Evolutionary conservation across 2,797 vertebrate genomes (phyloP), one percentile per base, ranked within the genome.

Genomic region (Pterois miles): DNA sequence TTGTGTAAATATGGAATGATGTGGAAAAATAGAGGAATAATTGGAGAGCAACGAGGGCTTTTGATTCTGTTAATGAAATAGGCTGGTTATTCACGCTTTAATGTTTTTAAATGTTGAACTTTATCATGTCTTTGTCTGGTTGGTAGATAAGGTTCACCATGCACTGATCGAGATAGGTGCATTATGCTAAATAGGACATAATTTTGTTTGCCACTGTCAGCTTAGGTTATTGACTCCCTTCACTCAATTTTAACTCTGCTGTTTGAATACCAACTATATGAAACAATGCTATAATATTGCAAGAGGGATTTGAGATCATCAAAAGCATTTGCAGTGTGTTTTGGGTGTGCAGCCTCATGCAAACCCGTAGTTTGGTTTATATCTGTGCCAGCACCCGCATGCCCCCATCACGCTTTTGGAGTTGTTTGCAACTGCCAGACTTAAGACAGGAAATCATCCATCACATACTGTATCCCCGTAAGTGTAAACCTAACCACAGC

Each of bases 1-100:
- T 89, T 92, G 86, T 90, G 81, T 92, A 92, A 93, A 92, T 94
- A 92, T 90, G 84, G 86, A 88, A 90, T 83, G 72, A 93, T 92
- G 90, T 93, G 91, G 91, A 90, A 92, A 94, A 93, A 88, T 89
- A 89, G 80, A 83, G 78, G 59, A 88, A 84, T 85, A 85, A 89
- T 92, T 92, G 86, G 76, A 80, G 36, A 59, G 80, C 76, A 86
- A 71, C 9, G 18, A 65, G n/a, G 54, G 8, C 0, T 58, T 77
- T 58, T 71, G 20, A 76, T 65, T 72, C 69, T 18, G 18, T 56
- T 83, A 78, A 86, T 87, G 77, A 57, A 81, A 79, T 12, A 4
- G 14, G 43, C 38, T 52, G 31, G 34, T 68, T 52, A 65, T 70
- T 62, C 27, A 25, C 36, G 14, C 29, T 65, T 6, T 56, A 12